These are phyloP conservation scores for Drosophila seguyi DNA, from an alignment of 1,140 invertebrate genomes.

Conservation along the genomic window DNA sequence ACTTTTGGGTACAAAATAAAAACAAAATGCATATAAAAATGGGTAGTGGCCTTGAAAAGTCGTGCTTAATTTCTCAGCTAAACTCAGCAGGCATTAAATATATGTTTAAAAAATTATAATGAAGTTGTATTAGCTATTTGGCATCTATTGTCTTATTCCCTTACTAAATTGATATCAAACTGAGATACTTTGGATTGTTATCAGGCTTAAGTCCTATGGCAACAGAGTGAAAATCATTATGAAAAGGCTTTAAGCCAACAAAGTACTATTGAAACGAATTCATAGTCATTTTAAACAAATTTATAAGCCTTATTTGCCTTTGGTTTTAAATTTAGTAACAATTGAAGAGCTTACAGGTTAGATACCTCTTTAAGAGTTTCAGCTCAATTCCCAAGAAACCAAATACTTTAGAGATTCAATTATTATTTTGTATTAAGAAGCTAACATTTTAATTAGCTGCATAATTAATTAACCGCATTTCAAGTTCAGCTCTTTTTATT, in stretches of 20 bases:
- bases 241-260: background rate
- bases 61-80: slow-evolving; percentile 81
- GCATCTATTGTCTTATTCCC: slow-evolving; percentile 24
- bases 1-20: slow-evolving; percentile 44
- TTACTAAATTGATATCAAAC: slow-evolving; percentile 6
- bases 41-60: slow-evolving; percentile 71
- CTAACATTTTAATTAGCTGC: slow-evolving; percentile 11
- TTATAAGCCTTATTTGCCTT: background rate
- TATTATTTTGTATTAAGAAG: background rate
- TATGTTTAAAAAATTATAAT: slow-evolving; percentile 79
- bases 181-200: slow-evolving; percentile 1
- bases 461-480: slow-evolving; percentile 23
- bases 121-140: slow-evolving; percentile 35
- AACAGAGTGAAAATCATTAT: background rate
- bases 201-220: background rate
- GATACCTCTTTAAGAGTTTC: background rate
- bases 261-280: background rate
- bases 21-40: slow-evolving; percentile 45
- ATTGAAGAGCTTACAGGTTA: background rate
- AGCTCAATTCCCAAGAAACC: background rate
- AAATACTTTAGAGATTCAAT: background rate
- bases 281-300: background rate
- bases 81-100: slow-evolving; percentile 76
- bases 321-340: background rate
- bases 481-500: slow-evolving; percentile 13